A percentile compares a stretch with the other conserved stretches of the same genome.
These are phyloP conservation scores for Drosophila miranda DNA, from an alignment of 1,140 invertebrate species.

Conservation along the genomic window DNA sequence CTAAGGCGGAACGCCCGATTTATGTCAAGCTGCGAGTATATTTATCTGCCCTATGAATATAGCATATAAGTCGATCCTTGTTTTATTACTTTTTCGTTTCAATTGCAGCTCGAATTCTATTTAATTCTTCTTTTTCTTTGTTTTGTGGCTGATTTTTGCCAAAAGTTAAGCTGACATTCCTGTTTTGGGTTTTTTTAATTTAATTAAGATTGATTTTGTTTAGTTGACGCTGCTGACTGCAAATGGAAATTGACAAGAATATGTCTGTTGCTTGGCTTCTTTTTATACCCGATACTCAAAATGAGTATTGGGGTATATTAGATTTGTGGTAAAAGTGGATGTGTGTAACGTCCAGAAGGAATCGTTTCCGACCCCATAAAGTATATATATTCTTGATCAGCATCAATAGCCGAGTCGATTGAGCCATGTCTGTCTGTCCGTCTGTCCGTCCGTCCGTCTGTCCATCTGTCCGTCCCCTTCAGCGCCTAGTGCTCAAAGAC, in stretches of 20 bases:
- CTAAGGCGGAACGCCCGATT: slow-evolving; percentile 47
- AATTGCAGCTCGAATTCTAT: too few species aligned
- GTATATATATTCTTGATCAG: too few species aligned
- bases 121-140: slow-evolving; percentile 12
- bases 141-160: slow-evolving; percentile 40
- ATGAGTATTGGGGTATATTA: too few species aligned
- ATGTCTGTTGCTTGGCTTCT: slow-evolving; percentile 52
- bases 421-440: too few species aligned
- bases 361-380: too few species aligned
- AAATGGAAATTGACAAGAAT: slow-evolving; percentile 70
- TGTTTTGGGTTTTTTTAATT: slow-evolving; percentile 57
- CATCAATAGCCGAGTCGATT: too few species aligned
- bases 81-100: slow-evolving; percentile 8
- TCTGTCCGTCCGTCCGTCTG: too few species aligned
- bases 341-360: too few species aligned
- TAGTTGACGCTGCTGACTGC: slow-evolving; percentile 37
- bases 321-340: too few species aligned
- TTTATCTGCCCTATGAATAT: slow-evolving; percentile 34
- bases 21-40: slow-evolving; percentile 48
- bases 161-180: slow-evolving; percentile 15
- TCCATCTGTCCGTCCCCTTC: too few species aligned
- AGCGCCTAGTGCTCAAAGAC: too few species aligned
- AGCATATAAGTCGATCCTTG: slow-evolving; percentile 2
- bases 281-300: too few species aligned
- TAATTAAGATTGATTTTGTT: slow-evolving; percentile 64